Evolutionary conservation across 2,888 invertebrate genomes (phyloP).

Genomic region (Palloptera scutellata): DNA sequence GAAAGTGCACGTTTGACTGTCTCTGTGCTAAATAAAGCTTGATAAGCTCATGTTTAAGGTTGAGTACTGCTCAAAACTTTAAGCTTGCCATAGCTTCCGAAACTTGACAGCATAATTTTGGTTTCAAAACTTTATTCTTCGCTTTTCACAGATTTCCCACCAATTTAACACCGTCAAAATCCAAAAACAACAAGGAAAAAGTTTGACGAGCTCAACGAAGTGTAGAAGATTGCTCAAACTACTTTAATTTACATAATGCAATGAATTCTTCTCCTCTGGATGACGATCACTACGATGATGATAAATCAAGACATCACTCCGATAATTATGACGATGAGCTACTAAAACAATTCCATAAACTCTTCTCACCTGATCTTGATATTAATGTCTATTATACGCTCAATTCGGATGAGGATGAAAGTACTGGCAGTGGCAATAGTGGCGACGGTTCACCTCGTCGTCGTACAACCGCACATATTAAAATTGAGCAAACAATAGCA

Average conservation of each 20-base stretch:
- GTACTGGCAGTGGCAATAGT: constrained; percentile 32
- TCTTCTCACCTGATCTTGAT: constrained; percentile 50
- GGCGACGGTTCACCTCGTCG: constrained; percentile 13
- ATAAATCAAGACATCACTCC: neutral
- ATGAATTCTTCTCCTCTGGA: constrained; percentile 37
- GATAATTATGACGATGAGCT: constrained; percentile 30
- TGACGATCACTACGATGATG: constrained; percentile 27
- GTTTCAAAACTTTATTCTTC: neutral
- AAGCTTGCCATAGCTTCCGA: too few relatives aligned
- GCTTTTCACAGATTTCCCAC: constrained; percentile 46
- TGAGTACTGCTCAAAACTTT: too few relatives aligned
- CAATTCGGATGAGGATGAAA: constrained; percentile 39
- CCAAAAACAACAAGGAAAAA: constrained; percentile 61
- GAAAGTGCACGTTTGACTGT: too few relatives aligned
- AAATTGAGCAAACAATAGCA: constrained; percentile 51
- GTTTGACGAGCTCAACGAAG: constrained; percentile 66
- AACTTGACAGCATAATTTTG: too few relatives aligned
- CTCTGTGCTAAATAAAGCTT: too few relatives aligned
- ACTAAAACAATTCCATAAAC: constrained; percentile 49
- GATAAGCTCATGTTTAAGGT: too few relatives aligned
- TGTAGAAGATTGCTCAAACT: constrained; percentile 64
- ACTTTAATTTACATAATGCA: constrained; percentile 45
- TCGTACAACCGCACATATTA: too few relatives aligned
- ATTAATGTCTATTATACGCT: constrained; percentile 48
- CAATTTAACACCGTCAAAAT: constrained; percentile 58